Evolutionary conservation across 2,113 vertebrate species (phyloP).

Genomic region (Corvus cornix): DNA sequence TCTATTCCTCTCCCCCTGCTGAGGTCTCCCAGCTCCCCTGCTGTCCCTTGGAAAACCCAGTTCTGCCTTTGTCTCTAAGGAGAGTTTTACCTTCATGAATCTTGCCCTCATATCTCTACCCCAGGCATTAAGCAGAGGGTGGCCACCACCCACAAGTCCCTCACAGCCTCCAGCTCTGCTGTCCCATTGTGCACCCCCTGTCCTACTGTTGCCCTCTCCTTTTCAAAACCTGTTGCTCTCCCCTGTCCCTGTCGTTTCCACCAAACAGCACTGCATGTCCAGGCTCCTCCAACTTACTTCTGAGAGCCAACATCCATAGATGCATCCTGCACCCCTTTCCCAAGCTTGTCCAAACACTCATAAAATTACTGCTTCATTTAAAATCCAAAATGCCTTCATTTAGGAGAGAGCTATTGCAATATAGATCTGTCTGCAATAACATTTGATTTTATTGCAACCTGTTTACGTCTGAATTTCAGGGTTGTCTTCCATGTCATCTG

Average conservation of each 20-base stretch:
- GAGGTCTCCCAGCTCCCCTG: background rate
- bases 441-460: background rate
- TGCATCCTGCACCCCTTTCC: background rate
- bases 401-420: background rate
- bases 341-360: background rate
- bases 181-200: background rate
- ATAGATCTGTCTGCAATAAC: background rate
- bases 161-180: background rate
- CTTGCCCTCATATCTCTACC: background rate
- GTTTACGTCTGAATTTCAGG: background rate
- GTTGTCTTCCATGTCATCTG: background rate
- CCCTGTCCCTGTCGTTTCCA: background rate
- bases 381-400: background rate
- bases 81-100: background rate
- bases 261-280: background rate
- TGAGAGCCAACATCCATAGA: background rate
- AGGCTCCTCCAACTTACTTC: background rate
- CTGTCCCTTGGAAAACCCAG: background rate
- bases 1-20: accelerated
- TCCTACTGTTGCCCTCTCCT: background rate
- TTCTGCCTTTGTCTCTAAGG: background rate
- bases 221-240: background rate
- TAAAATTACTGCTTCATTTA: background rate
- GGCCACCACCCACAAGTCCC: background rate
- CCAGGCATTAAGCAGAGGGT: accelerated